Evolutionary conservation across 2,888 invertebrate species (phyloP).

Genomic region (Drosophila barbarae): DNA sequence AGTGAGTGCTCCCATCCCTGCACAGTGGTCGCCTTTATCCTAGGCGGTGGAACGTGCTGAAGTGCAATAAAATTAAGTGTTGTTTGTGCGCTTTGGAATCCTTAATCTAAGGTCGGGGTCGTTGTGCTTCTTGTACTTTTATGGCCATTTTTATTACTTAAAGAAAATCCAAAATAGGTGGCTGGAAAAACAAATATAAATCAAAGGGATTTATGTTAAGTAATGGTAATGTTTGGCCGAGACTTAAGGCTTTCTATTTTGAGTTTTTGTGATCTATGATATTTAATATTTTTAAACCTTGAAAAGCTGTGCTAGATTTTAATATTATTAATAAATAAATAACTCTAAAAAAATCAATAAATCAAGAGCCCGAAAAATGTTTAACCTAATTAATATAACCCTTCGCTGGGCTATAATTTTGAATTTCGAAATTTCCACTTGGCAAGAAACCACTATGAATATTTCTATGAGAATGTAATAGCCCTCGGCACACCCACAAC

Average conservation of each 20-base stretch:
- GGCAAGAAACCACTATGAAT: constrained; percentile 27
- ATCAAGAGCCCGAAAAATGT: background rate
- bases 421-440: constrained; percentile 2
- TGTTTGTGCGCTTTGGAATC: constrained; percentile 32
- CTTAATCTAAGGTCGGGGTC: constrained; percentile 17
- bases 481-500: constrained; percentile 12
- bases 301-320: background rate
- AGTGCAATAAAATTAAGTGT: constrained; percentile 36
- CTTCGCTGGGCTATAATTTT: constrained; percentile 2
- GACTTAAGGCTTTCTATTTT: background rate
- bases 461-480: constrained; percentile 30
- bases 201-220: constrained; percentile 15
- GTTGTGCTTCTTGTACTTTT: constrained; percentile 7
- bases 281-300: background rate
- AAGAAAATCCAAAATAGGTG: constrained; percentile 12
- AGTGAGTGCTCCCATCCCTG: background rate
- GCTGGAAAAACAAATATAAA: background rate
- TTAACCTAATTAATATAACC: constrained; percentile 8
- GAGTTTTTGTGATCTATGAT: background rate
- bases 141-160: constrained; percentile 20
- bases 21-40: constrained; percentile 25
- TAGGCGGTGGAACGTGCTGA: constrained; percentile 31
- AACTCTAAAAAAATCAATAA: background rate
- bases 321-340: background rate
- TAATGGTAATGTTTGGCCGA: constrained; percentile 7